Conservation (phyloP, 1,140 invertebrate genomes). For the Drosophila kepulauana region DNA sequence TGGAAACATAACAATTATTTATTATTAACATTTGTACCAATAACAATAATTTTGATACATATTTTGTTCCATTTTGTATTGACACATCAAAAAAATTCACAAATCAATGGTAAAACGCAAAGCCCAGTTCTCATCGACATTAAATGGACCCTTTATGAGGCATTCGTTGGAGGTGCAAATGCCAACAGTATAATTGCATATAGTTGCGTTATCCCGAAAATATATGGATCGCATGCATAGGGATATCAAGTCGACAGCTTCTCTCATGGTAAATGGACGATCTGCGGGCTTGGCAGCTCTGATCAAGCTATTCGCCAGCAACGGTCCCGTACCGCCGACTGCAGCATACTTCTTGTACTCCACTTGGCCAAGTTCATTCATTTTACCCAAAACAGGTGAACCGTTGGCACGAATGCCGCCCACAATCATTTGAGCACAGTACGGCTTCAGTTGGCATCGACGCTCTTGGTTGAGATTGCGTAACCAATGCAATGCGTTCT, state of each 20-base stretch:
- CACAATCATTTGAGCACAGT: not conserved
- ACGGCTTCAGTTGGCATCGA: not conserved
- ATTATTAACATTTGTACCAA: slow-evolving; percentile 23
- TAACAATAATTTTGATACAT: slow-evolving; percentile 86
- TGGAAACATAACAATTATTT: too few relatives aligned
- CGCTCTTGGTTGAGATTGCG: not conserved
- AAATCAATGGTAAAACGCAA: too few relatives aligned
- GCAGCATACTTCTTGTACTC: not conserved
- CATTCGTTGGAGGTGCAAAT: slow-evolving; percentile 88
- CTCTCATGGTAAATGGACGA: slow-evolving; percentile 86
- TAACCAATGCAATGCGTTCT: slow-evolving; percentile 87
- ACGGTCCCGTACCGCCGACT: not conserved
- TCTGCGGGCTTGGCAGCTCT: slow-evolving; percentile 89
- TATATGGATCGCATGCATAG: slow-evolving; percentile 95
- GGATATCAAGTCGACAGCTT: slow-evolving; percentile 91
- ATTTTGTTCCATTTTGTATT: too few relatives aligned
- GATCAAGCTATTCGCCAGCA: slow-evolving; percentile 62
- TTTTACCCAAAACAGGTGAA: not conserved
- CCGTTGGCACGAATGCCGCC: not conserved
- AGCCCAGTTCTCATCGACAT: slow-evolving; percentile 89
- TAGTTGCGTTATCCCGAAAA: slow-evolving; percentile 95
- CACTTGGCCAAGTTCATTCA: not conserved
- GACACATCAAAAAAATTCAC: slow-evolving; percentile 64
- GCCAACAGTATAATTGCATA: slow-evolving; percentile 91
- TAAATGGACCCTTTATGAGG: slow-evolving; percentile 87